Conservation (phyloP, 2,113 vertebrate genomes). For the Chaenogobius annularis region DNA sequence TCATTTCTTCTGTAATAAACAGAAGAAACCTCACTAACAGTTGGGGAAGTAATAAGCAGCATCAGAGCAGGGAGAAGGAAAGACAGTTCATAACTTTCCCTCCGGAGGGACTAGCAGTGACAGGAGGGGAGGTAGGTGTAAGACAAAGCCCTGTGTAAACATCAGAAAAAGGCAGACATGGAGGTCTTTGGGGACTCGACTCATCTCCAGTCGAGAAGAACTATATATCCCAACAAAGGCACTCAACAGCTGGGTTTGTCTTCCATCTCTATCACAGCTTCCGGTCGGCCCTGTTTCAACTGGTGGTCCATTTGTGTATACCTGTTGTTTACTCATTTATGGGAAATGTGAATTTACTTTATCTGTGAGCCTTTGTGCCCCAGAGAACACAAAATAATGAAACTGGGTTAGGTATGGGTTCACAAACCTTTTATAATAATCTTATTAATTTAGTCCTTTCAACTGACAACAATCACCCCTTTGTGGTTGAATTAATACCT, state of each 20-base stretch:
- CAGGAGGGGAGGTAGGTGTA: not conserved
- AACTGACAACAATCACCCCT: no score
- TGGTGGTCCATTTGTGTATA: constrained; percentile 1
- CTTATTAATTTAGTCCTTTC: no score
- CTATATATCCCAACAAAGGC: constrained; percentile 4
- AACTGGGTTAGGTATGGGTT: not conserved
- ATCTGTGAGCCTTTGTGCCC: not conserved
- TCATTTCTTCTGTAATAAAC: not conserved
- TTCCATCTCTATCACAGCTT: not conserved
- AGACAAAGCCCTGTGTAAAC: constrained; percentile 16
- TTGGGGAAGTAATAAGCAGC: not conserved
- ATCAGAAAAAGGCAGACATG: constrained; percentile 16
- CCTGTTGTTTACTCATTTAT: constrained; percentile 11
- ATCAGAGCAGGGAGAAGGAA: not conserved
- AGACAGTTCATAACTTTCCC: not conserved
- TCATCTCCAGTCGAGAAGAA: constrained; percentile 18
- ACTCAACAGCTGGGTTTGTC: constrained; percentile 29
- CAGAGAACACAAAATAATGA: not conserved
- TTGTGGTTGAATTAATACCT: no score
- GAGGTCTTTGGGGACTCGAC: constrained; percentile 17
- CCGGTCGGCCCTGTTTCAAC: not conserved
- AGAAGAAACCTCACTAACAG: not conserved
- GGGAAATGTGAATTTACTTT: not conserved
- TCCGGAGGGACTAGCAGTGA: not conserved
- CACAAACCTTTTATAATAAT: not conserved